These are phyloP conservation scores for Ia io DNA, from an alignment of 2,113 vertebrate genomes.

Conservation along the genomic window DNA sequence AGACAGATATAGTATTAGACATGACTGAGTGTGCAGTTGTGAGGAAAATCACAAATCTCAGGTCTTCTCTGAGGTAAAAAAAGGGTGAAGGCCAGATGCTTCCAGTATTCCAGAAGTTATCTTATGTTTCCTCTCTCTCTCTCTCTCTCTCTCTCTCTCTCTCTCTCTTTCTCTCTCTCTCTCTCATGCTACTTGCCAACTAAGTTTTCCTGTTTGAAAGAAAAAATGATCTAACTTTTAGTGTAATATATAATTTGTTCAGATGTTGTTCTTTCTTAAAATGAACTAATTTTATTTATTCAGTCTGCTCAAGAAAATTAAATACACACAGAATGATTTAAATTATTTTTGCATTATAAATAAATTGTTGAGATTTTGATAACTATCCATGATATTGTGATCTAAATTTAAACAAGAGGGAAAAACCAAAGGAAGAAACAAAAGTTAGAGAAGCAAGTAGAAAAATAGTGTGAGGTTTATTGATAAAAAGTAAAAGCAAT, in stretches of 20 bases:
- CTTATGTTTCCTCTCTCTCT: neutral
- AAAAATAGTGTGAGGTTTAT: neutral
- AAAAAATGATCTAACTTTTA: conserved; percentile 16
- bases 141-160: neutral
- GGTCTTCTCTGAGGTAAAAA: conserved; percentile 44
- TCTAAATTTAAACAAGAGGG: conserved; percentile 23
- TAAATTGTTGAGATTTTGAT: neutral
- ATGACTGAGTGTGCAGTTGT: neutral
- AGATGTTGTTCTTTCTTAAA: neutral
- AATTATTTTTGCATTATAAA: conserved; percentile 23
- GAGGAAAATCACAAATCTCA: conserved; percentile 50
- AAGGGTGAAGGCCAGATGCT: conserved; percentile 46
- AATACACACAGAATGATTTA: neutral
- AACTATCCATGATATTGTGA: neutral
- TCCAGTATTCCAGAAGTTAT: conserved; percentile 28
- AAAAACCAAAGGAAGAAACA: neutral
- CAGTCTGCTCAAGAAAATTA: neutral
- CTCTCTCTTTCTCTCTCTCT: neutral
- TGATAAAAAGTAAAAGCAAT: neutral
- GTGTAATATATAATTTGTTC: neutral
- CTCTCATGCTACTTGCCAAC: neutral
- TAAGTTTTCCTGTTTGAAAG: neutral
- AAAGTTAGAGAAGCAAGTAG: neutral
- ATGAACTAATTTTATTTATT: conserved; percentile 1
- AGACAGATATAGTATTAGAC: conserved; percentile 49